Evolutionary conservation across 2,888 invertebrate genomes (phyloP).

Genomic region (Oegoconia quadripuncta): DNA sequence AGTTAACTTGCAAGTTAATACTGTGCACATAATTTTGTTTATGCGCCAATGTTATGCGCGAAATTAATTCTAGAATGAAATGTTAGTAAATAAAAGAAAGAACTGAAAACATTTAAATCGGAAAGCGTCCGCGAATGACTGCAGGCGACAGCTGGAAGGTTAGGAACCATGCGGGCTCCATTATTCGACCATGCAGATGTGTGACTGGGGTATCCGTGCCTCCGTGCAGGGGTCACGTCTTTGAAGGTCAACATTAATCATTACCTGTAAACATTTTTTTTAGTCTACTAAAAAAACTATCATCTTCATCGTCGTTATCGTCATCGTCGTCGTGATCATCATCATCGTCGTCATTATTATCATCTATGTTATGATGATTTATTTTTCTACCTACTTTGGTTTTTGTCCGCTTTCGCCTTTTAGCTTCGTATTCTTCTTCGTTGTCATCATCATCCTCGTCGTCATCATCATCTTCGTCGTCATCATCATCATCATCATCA

Average conservation of each 20-base stretch:
- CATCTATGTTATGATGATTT: constrained; percentile 31
- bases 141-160: constrained; percentile 81
- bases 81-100: constrained; percentile 77
- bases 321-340: constrained; percentile 68
- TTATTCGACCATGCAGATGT: constrained; percentile 73
- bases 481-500: constrained; percentile 60
- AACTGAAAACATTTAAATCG: constrained; percentile 70
- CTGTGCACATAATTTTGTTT: constrained; percentile 55
- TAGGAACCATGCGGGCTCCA: constrained; percentile 68
- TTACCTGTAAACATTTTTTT: constrained; percentile 76
- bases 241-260: constrained; percentile 59
- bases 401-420: constrained; percentile 40
- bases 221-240: constrained; percentile 59
- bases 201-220: constrained; percentile 52
- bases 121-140: constrained; percentile 80
- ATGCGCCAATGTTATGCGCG: constrained; percentile 64
- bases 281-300: constrained; percentile 72
- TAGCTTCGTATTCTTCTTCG: constrained; percentile 45
- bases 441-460: constrained; percentile 58
- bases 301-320: constrained; percentile 70
- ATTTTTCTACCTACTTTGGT: constrained; percentile 37
- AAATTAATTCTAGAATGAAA: constrained; percentile 65
- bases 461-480: constrained; percentile 45
- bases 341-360: constrained; percentile 53
- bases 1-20: constrained; percentile 70